Base-by-base conservation (phyloP, 2,888 invertebrate species). In the Papilio protenor region DNA sequence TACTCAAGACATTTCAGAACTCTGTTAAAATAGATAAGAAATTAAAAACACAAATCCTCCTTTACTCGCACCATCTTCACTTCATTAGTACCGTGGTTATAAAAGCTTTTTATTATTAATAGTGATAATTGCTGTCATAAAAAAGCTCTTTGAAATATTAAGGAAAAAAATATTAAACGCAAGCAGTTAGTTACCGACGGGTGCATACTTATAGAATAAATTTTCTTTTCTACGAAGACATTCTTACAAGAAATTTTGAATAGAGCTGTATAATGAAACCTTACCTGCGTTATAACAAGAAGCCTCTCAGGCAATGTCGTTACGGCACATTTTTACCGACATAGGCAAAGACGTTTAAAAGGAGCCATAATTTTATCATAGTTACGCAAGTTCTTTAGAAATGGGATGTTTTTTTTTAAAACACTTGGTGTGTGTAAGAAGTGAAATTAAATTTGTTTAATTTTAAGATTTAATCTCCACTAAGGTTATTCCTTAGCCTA, bases 221-320 rank as follows among this genome's bases (percentile, higher is more conserved):
- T 71, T 71, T 49, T 49, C 71, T 52, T 71, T 71, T 27, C 14
- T 18, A 49, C 47, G 47, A 18, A 23, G 71, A 71, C 71, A 47
- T 45, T 71, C 49, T 71, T 71, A 71, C 27, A 71, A 71, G 71
- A 52, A 71, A 71, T 52, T 71, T 71, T 71, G 49, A 71, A 71
- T 71, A 71, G 71, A 71, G 49, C 52, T 23, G 27, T 49, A 71
- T 71, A 49, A 71, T 71, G 52, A 71, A 71, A 52, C 71, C 52
- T 49, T 52, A 71, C 71, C 71, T 49, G 52, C 49, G 27, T 71
- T 71, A 71, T 71, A 71, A 66, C 66, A 66, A 40, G 66, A 45
- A 66, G 66, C 66, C 66, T 66, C 66, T 40, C 21, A 66, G 64
- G 45, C 66, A 66, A 66, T 66, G 66, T 69, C 66, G 45, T 69